Conservation (phyloP, 2,888 invertebrate genomes). For the Leucophenga maculata region DNA sequence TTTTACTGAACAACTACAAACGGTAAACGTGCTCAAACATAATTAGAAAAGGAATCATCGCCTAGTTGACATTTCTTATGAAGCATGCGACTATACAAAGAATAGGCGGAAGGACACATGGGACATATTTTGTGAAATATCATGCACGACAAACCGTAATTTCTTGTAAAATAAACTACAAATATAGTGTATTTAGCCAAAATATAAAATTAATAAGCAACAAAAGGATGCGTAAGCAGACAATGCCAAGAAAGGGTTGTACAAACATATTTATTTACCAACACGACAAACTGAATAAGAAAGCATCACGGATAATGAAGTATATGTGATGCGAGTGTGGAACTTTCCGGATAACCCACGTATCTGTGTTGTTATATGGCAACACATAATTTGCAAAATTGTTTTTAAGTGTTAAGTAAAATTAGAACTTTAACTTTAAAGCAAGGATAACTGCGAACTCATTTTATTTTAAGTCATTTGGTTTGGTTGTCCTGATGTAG, state of each 20-base stretch:
- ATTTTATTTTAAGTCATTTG: constrained; percentile 55
- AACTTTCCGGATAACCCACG: no score
- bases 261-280: no score
- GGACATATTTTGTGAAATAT: no score
- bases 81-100: constrained; percentile 24
- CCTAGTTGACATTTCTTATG: background rate
- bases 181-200: constrained; percentile 63
- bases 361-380: background rate
- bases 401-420: constrained; percentile 15
- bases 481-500: constrained; percentile 22
- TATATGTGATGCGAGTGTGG: background rate
- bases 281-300: background rate
- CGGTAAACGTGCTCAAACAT: constrained; percentile 62
- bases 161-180: constrained; percentile 61
- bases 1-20: constrained; percentile 32
- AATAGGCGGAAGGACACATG: constrained; percentile 26
- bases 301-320: background rate
- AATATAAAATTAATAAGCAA: constrained; percentile 45
- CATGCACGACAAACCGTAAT: constrained; percentile 43
- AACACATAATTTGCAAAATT: background rate
- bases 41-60: constrained; percentile 52
- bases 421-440: no score
- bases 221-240: no score
- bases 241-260: no score
- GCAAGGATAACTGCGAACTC: constrained; percentile 53